Percentiles rank a stretch among this genome's conserved stretches.
Conservation (phyloP, 1,140 invertebrate genomes). For the Dysdera silvatica region DNA sequence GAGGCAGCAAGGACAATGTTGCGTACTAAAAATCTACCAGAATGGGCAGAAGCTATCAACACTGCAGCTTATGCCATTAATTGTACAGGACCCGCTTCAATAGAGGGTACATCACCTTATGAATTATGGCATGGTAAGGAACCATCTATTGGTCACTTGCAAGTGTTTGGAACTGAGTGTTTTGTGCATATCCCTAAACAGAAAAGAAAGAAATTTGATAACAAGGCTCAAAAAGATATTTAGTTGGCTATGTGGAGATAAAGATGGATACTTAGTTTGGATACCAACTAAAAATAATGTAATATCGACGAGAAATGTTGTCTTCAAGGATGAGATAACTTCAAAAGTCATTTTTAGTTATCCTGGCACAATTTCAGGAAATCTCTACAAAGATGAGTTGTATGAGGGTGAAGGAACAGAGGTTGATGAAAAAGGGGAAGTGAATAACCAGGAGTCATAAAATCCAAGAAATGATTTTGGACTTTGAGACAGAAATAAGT, state of each 20-base stretch:
- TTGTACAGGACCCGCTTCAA: conserved; percentile 3
- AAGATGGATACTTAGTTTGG: too few relatives aligned
- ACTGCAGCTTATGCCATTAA: conserved; percentile 2
- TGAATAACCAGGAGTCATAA: background rate
- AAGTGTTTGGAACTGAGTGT: conserved; percentile 8
- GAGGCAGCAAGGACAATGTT: too few relatives aligned
- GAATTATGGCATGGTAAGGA: conserved; percentile 16
- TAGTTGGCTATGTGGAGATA: conserved; percentile 24
- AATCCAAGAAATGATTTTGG: too few relatives aligned
- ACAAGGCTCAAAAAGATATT: conserved; percentile 4
- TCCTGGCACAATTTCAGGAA: too few relatives aligned
- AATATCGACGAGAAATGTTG: too few relatives aligned
- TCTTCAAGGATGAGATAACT: too few relatives aligned
- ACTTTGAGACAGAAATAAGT: too few relatives aligned
- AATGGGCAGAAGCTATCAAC: background rate
- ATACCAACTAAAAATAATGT: too few relatives aligned
- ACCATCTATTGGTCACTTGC: conserved; percentile 2
- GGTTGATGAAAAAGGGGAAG: background rate
- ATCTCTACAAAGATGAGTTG: too few relatives aligned
- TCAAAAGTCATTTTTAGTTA: too few relatives aligned
- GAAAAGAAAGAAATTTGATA: conserved; percentile 23
- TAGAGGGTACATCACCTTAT: background rate
- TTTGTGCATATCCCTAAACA: conserved; percentile 17
- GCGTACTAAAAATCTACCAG: too few relatives aligned
- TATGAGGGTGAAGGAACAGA: too few relatives aligned